Evolutionary conservation across 2,888 invertebrate genomes (phyloP), one percentile per base, ranked within the genome.

Genomic region (Odiellus spinosus): DNA sequence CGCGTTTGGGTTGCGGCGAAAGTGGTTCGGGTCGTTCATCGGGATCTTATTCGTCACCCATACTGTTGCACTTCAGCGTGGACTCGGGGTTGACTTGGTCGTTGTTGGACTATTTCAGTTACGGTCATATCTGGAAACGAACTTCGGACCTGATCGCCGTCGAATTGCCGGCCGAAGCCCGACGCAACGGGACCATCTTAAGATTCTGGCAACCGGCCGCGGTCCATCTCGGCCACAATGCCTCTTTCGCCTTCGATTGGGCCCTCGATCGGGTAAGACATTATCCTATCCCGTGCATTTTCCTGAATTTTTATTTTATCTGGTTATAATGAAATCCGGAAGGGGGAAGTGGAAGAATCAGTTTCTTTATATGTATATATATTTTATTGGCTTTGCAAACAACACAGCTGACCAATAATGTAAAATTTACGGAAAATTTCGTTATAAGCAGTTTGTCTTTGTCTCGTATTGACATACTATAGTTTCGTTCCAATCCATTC

Each of bases 241-340:
- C 65, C 10, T 57, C 49, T 3, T 63, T 59, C 49, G 44, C 53
- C 19, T 61, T 61, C 34, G 59, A 61, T 42, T 68, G 67, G 67
- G 66, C 67, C 3, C 58, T 68, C 15, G 67, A 68, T 53, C 64
- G 67, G 61, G 67, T 67, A 48, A 44, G 26, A n/a, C n/a, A n/a
- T n/a, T n/a, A n/a, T n/a, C n/a, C n/a, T n/a, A n/a, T n/a, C n/a
- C n/a, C n/a, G n/a, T n/a, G n/a, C n/a, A n/a, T n/a, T n/a, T n/a
- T n/a, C n/a, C n/a, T n/a, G n/a, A n/a, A n/a, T n/a, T n/a, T n/a
- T n/a, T n/a, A n/a, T n/a, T n/a, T n/a, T n/a, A n/a, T n/a, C n/a
- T n/a, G n/a, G n/a, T n/a, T n/a, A n/a, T n/a, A n/a, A n/a, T n/a
- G n/a, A n/a, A n/a, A n/a, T n/a, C n/a, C n/a, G n/a, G n/a, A n/a